Conservation (phyloP, 35 echinoderm and acorn worm species). For the Anneissia japonica region DNA sequence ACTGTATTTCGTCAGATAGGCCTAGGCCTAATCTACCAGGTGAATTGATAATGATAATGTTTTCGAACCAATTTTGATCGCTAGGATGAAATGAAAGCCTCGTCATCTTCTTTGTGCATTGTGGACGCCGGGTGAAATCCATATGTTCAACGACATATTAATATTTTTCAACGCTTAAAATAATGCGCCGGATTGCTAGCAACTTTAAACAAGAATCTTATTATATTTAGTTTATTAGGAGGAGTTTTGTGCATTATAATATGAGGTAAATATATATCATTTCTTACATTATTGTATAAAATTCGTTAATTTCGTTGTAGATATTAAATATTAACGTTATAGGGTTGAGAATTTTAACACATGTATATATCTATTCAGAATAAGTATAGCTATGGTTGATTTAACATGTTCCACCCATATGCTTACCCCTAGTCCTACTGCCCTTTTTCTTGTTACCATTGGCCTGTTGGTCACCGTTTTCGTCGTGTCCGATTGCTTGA, state of each 20-base stretch:
- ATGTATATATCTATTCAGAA: no score
- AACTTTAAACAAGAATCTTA: not conserved
- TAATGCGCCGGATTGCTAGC: not conserved
- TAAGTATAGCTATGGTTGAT: not conserved
- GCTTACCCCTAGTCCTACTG: not conserved
- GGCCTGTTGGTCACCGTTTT: not conserved
- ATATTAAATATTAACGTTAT: no score
- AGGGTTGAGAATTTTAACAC: no score
- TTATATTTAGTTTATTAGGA: not conserved
- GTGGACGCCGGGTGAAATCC: not conserved
- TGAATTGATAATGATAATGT: not conserved
- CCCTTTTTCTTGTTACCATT: constrained; percentile 1
- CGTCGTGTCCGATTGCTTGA: not conserved
- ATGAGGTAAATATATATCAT: not conserved
- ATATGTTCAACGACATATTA: not conserved
- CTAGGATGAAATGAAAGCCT: not conserved
- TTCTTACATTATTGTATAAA: not conserved
- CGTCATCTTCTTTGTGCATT: not conserved
- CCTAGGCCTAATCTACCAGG: no score
- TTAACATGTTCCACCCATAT: not conserved
- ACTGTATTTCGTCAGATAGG: no score
- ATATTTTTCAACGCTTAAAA: not conserved
- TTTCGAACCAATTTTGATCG: not conserved
- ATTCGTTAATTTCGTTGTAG: not conserved
- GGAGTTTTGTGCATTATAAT: not conserved